Percentiles rank a stretch among this genome's conserved stretches.
Evolutionary conservation across 2,113 vertebrate species (phyloP).

Genomic region (Sminthopsis crassicaudata): DNA sequence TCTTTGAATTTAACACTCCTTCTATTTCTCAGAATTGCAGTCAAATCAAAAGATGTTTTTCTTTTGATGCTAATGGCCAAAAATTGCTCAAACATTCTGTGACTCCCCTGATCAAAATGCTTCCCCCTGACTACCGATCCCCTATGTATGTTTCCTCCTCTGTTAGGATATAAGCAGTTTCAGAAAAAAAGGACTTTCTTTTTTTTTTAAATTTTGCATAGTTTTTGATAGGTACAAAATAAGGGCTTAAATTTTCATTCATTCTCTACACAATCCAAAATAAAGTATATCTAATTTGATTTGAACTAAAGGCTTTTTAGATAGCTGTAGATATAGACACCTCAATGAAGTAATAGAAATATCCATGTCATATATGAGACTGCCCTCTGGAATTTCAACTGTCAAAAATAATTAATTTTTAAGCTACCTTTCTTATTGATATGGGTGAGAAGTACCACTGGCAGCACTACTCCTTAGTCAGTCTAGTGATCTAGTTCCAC

Average conservation of each 20-base stretch:
- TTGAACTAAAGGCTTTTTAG: neutral
- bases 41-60: neutral
- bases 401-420: neutral
- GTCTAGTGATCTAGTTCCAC: neutral
- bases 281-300: neutral
- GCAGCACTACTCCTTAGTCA: neutral
- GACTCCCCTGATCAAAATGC: neutral
- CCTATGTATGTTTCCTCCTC: neutral
- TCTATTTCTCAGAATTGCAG: neutral
- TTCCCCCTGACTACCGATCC: neutral
- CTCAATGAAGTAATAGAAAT: neutral
- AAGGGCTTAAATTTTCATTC: neutral
- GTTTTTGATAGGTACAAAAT: neutral
- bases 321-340: too few species aligned
- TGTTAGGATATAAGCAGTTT: neutral
- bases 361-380: neutral
- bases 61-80: neutral
- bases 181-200: neutral
- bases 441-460: fast-evolving
- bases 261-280: neutral
- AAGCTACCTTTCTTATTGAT: fast-evolving
- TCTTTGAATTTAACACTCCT: neutral
- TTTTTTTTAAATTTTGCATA: neutral
- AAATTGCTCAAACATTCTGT: neutral
- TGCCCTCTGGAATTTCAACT: neutral